Base-by-base conservation (phyloP, 2,113 vertebrate species). In the Scomber scombrus region DNA sequence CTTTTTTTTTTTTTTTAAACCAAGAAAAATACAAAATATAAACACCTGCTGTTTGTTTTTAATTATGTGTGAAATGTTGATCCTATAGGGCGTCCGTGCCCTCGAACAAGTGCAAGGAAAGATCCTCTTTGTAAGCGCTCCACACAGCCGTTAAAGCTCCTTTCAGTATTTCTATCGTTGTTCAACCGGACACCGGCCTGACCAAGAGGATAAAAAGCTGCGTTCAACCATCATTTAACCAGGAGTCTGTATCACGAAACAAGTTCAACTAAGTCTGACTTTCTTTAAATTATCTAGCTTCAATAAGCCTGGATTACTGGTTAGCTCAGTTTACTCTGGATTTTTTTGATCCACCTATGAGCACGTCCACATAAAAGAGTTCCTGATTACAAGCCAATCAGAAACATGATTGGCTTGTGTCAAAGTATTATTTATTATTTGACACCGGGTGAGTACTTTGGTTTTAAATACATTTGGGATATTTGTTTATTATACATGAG, bases 1-100 rank as follows among this genome's bases (percentile, higher is more conserved):
- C 64, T 18, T 58, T 71, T 23, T 47, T 26, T 26, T 26, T 26
- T 26, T 26, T 26, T 26, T 1, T 2, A 26, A 26, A 26, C 23
- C 2, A 26, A 26, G 23, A 54, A 26, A 34, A 54, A 64, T 29
- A 75, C 57, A 72, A 65, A 78, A 86, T 86, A 90, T 85, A 81
- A 82, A 90, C 86, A 88, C 50, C 64, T 40, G 40, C 23, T 57
- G 40, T 67, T 71, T 76, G 7, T 40, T 34, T 34, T 34, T 57
- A 51, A 12, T 54, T 14, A 16, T 29, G 60, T 73, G 6, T 40
- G 34, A 13, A 67, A 31, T 50, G 49, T 57, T 11, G 52, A 69
- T 18, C 50, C 43, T 82, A 4, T 5, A 1, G 29, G 73, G 54
- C 43, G 23, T 50, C 62, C 21, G 7, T 55, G 15, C 18, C 67